phyloP scores from a whole-genome alignment of 2,797 vertebrate species.

The Dendrocincla fuliginosa region DNA sequence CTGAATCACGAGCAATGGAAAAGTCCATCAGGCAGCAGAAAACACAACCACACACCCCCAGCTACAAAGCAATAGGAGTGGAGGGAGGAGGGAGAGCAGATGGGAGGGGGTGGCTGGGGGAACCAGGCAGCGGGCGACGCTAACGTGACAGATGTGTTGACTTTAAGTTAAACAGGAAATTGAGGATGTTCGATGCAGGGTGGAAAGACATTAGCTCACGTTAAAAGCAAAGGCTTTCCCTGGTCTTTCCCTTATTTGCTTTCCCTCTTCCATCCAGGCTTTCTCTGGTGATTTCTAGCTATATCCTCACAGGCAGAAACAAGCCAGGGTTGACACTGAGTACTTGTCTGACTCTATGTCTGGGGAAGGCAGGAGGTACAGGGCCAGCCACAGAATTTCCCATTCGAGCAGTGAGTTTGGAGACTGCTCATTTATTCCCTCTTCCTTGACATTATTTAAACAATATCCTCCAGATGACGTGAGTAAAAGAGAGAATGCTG shows the following conservation, averaged over 20 bases:
- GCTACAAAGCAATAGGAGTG: background rate
- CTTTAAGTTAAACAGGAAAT: conserved; percentile 61
- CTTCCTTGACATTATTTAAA: background rate
- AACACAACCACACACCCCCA: background rate
- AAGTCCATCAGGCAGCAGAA: conserved; percentile 63
- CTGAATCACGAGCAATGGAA: conserved; percentile 38
- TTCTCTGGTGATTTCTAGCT: background rate
- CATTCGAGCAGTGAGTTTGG: background rate
- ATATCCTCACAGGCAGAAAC: background rate
- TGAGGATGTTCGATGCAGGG: conserved; percentile 31
- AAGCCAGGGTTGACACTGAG: background rate
- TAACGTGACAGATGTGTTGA: conserved; percentile 70
- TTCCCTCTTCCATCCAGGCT: background rate
- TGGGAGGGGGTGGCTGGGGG: conserved; percentile 64
- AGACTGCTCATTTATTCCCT: background rate
- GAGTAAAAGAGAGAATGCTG: background rate
- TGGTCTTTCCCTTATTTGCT: background rate
- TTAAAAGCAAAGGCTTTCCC: conserved; percentile 23
- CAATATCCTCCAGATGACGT: background rate
- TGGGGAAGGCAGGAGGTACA: background rate
- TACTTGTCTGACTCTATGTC: background rate
- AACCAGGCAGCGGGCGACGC: conserved; percentile 45
- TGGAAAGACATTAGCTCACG: background rate
- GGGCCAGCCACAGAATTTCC: background rate
- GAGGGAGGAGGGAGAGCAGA: conserved; percentile 52